These are phyloP conservation scores for Dasyurus viverrinus DNA, from an alignment of 2,113 vertebrate species.

Conservation along the genomic window DNA sequence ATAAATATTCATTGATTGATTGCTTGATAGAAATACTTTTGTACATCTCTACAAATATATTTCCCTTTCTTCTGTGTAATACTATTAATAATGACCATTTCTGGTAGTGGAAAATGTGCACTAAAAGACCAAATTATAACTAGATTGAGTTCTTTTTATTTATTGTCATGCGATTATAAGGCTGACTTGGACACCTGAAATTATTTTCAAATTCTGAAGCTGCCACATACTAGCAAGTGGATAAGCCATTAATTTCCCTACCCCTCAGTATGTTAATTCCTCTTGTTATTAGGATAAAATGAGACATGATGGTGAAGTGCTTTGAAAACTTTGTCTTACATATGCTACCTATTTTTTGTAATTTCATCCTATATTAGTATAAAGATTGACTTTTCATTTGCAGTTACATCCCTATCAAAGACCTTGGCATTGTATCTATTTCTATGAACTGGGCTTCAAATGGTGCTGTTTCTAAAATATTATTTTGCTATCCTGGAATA, in stretches of 20 bases:
- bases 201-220: neutral
- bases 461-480: constrained; percentile 26
- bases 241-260: neutral
- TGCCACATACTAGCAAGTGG: neutral
- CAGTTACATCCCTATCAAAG: constrained; percentile 35
- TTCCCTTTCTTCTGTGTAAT: neutral
- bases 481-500: neutral
- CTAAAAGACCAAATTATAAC: constrained; percentile 22
- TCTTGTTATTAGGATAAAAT: neutral
- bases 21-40: neutral
- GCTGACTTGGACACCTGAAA: neutral
- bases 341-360: neutral
- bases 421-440: neutral
- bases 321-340: neutral
- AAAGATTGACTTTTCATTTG: constrained; percentile 50
- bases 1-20: neutral
- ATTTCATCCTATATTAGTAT: neutral
- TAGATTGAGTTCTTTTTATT: neutral
- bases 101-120: constrained; percentile 12
- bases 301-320: neutral
- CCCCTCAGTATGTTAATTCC: neutral
- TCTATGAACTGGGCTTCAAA: constrained; percentile 12
- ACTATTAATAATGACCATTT: constrained; percentile 38
- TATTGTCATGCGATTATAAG: neutral
- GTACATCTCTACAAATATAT: neutral